Percentiles rank a stretch among this genome's conserved stretches.
Evolutionary conservation across 1,140 invertebrate genomes (phyloP).

Genomic region (Aethina tumida): DNA sequence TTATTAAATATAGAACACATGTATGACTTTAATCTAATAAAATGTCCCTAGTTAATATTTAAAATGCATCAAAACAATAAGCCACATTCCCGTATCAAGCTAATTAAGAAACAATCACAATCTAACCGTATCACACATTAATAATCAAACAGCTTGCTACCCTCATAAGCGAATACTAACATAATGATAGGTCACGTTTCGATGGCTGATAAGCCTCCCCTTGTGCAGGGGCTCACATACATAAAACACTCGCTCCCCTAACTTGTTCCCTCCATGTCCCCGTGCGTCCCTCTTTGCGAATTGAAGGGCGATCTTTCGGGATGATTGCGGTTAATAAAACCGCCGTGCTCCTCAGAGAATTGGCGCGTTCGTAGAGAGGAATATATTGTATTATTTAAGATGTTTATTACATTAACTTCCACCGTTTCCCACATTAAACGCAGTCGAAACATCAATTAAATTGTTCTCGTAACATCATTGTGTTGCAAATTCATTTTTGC

Average conservation of each 20-base stretch:
- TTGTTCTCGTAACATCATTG: no score
- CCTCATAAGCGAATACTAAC: slow-evolving; percentile 6
- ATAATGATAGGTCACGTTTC: slow-evolving; percentile 20
- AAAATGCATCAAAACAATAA: no score
- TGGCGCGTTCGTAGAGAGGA: slow-evolving; percentile 2
- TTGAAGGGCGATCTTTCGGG: not conserved
- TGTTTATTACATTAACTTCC: no score
- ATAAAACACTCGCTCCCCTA: slow-evolving; percentile 5
- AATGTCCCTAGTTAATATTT: no score
- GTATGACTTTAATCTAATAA: no score
- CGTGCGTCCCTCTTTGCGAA: not conserved
- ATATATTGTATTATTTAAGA: no score
- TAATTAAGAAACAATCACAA: no score
- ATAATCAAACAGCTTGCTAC: slow-evolving; percentile 8
- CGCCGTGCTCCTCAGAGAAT: slow-evolving; percentile 9
- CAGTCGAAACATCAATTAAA: no score
- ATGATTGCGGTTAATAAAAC: slow-evolving; percentile 11
- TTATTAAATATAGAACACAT: no score
- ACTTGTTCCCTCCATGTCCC: slow-evolving; percentile 7
- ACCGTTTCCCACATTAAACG: no score
- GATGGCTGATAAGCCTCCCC: slow-evolving; percentile 14
- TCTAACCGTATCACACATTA: slow-evolving; percentile 7
- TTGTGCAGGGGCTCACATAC: not conserved
- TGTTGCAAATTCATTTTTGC: no score
- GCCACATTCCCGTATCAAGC: no score